phyloP scores from a whole-genome alignment of 1,140 invertebrate genomes.

The Zaprionus ghesquierei region DNA sequence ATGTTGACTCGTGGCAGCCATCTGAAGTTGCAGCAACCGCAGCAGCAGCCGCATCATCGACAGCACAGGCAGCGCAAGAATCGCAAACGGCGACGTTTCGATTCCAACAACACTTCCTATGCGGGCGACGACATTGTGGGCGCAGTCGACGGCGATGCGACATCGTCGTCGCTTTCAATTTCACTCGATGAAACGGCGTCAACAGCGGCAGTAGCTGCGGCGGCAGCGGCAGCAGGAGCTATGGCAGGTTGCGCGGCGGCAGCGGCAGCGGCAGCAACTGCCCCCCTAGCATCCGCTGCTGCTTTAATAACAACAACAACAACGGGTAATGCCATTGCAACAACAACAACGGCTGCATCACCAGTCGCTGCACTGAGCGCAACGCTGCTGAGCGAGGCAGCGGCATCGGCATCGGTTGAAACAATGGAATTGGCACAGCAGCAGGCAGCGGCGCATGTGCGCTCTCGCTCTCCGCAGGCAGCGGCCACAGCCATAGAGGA shows the following conservation, averaged over 20 bases:
- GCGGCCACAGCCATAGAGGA: conserved; percentile 51
- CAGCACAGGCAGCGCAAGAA: conserved; percentile 81
- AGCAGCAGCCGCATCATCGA: conserved; percentile 52
- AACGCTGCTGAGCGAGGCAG: conserved; percentile 59
- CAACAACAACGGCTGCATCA: conserved; percentile 46
- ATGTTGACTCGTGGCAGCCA: conserved; percentile 48
- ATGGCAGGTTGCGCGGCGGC: background rate
- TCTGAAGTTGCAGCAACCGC: conserved; percentile 37
- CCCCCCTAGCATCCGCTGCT: background rate
- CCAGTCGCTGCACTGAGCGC: conserved; percentile 50
- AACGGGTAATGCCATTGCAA: conserved; percentile 1
- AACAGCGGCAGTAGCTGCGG: background rate
- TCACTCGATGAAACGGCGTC: conserved; percentile 35
- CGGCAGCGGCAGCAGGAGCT: background rate
- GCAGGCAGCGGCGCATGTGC: conserved; percentile 74
- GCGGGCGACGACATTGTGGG: conserved; percentile 49
- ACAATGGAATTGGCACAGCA: conserved; percentile 62
- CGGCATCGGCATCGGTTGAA: conserved; percentile 56
- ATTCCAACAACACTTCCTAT: conserved; percentile 64
- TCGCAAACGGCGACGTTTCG: conserved; percentile 69
- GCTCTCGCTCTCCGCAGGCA: conserved; percentile 56
- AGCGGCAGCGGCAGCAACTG: background rate
- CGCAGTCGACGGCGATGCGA: conserved; percentile 5
- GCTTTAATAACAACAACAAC: background rate
- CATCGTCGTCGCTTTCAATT: conserved; percentile 36